Base-by-base conservation (phyloP, 2,797 vertebrate species). In the Chrosomus eos region DNA sequence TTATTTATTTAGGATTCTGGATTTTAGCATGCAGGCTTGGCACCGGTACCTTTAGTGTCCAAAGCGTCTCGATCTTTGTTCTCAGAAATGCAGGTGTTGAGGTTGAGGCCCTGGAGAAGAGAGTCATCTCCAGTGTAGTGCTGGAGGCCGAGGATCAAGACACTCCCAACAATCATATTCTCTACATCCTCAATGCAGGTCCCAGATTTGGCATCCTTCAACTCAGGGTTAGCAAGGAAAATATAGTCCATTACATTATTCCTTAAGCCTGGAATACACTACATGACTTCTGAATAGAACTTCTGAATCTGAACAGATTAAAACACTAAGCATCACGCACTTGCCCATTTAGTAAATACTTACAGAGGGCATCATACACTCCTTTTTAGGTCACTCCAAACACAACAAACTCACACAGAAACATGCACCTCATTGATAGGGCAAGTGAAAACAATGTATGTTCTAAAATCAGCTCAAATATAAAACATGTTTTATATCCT, bases 121-220 rank as follows among this genome's bases (percentile, higher is more conserved):
- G 95, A 87, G 86, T 94, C 18, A 92, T 96, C 91, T 96, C 94
- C 74, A 94, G 89, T 18, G 84, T 93, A 45, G 90, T 83, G 13
- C 90, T 96, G 90, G 93, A 95, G 86, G 92, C 92, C 1, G 89
- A 93, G 83, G 95, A 94, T 83, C 84, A 62, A 86, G 93, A 94
- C 92, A 90, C 91, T 3, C 87, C 91, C 16, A 84, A 86, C 0
- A 3, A 89, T 38, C 88, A 89, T 67, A 68, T 96, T 0, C 11
- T 73, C 88, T 92, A 84, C 87, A 77, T 93, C 82, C 89, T 94
- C 16, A 93, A 87, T 1, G 28, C 90, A 0, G 88, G 81, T 0
- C 93, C 94, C 0, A 91, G 85, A 45, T 95, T 93, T 73, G 93
- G 94, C 19, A 85, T 86, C 3, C 91, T 96, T 40, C 93, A 93